Conservation (phyloP, 1,140 invertebrate genomes). For the Diabrotica undecimpunctata region DNA sequence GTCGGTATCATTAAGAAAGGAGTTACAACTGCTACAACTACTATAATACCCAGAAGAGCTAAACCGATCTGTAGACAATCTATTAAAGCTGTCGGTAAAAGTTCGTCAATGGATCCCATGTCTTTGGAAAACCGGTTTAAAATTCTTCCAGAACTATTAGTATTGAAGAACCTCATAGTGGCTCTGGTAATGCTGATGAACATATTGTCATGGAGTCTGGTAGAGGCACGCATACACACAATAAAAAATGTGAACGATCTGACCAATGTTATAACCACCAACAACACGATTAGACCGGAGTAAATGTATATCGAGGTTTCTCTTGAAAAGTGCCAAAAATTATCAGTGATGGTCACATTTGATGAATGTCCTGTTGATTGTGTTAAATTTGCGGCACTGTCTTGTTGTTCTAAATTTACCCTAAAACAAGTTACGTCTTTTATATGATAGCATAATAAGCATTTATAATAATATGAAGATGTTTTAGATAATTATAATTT, state of each 20-base stretch:
- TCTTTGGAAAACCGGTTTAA: slow-evolving; percentile 79
- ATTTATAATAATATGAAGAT: too few relatives aligned
- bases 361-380: slow-evolving; percentile 7
- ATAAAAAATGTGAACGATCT: slow-evolving; percentile 52
- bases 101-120: slow-evolving; percentile 81
- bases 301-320: slow-evolving; percentile 43
- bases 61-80: slow-evolving; percentile 64
- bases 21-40: slow-evolving; percentile 72
- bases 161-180: slow-evolving; percentile 80
- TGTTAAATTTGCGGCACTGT: slow-evolving; percentile 21
- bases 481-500: too few relatives aligned
- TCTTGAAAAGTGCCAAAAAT: slow-evolving; percentile 40
- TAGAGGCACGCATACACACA: slow-evolving; percentile 64
- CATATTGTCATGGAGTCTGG: slow-evolving; percentile 69
- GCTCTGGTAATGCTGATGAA: slow-evolving; percentile 69
- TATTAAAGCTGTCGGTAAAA: slow-evolving; percentile 63
- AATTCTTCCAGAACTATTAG: slow-evolving; percentile 71
- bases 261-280: slow-evolving; percentile 41
- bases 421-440: slow-evolving; percentile 25
- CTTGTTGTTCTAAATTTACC: slow-evolving; percentile 50
- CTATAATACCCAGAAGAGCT: slow-evolving; percentile 67
- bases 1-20: slow-evolving; percentile 72
- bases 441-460: too few relatives aligned
- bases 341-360: slow-evolving; percentile 16
- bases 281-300: slow-evolving; percentile 32